Percentiles rank a stretch among this genome's conserved stretches.
These are phyloP conservation scores for Acanthaster planci DNA, from an alignment of 35 echinoderm and acorn worm species.

Conservation along the genomic window DNA sequence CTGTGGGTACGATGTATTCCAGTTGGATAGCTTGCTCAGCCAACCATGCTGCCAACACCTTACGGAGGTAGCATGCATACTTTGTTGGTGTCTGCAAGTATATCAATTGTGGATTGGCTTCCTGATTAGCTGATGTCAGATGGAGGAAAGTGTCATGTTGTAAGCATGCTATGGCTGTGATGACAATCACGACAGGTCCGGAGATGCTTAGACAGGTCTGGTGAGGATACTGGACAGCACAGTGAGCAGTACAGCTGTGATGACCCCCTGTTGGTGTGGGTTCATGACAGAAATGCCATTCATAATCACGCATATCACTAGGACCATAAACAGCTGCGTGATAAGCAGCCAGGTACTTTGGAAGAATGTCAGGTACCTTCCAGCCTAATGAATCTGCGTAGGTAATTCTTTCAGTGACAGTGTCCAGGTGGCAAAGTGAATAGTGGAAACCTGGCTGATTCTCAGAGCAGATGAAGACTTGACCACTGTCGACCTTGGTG, in stretches of 20 bases:
- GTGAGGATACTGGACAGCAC: background rate
- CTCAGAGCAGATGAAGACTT: background rate
- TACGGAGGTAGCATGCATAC: background rate
- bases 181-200: background rate
- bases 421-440: constrained; percentile 12
- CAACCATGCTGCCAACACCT: background rate
- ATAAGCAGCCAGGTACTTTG: background rate
- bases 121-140: constrained; percentile 23
- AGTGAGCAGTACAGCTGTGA: background rate
- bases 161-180: background rate
- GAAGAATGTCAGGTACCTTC: background rate
- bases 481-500: background rate
- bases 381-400: background rate
- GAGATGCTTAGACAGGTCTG: constrained; percentile 19
- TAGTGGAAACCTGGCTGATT: background rate
- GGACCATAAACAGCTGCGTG: background rate
- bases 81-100: constrained; percentile 8
- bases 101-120: background rate
- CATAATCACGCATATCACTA: background rate
- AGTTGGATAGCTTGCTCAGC: background rate
- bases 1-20: background rate
- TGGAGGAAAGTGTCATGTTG: background rate
- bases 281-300: background rate
- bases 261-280: background rate
- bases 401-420: background rate